Conservation (phyloP, 2,888 invertebrate genomes). For the Monoplex corrugatus region DNA sequence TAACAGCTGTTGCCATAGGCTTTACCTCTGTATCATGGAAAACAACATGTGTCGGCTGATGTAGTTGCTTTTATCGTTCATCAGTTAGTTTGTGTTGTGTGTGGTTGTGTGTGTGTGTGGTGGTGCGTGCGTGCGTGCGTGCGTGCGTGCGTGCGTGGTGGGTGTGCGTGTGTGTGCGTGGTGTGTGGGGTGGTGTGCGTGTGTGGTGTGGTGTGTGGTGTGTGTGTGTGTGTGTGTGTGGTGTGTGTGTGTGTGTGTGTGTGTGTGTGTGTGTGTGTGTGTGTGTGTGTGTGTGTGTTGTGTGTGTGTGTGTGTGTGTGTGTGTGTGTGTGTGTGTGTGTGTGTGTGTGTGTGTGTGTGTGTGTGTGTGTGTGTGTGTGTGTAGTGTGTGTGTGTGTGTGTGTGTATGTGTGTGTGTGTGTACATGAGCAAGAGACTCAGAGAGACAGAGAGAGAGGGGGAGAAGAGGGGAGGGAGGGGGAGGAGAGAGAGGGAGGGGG, state of each 20-base stretch:
- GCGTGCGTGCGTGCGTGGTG: not conserved
- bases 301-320: not conserved
- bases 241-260: not conserved
- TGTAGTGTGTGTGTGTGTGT: too few species aligned
- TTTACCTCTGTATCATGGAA: too few species aligned
- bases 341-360: not conserved
- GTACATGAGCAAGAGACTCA: not conserved
- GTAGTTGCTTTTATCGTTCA: too few species aligned
- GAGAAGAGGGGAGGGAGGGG: not conserved
- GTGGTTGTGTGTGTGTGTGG: not conserved
- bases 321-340: not conserved
- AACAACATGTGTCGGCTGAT: too few species aligned
- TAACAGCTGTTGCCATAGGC: too few species aligned
- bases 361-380: too few species aligned
- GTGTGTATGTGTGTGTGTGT: too few species aligned
- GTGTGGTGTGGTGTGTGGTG: not conserved
- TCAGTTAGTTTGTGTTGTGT: too few species aligned
- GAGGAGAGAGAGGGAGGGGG: too few species aligned
- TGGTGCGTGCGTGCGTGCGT: not conserved
- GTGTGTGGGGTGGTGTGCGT: not conserved
- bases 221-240: not conserved
- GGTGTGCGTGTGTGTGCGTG: not conserved
- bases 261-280: slow-evolving; percentile 23
- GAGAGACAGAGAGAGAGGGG: not conserved
- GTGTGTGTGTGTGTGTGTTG: slow-evolving; percentile 36